Base-by-base conservation (phyloP, 2,797 vertebrate genomes). In the Botia kubotai region DNA sequence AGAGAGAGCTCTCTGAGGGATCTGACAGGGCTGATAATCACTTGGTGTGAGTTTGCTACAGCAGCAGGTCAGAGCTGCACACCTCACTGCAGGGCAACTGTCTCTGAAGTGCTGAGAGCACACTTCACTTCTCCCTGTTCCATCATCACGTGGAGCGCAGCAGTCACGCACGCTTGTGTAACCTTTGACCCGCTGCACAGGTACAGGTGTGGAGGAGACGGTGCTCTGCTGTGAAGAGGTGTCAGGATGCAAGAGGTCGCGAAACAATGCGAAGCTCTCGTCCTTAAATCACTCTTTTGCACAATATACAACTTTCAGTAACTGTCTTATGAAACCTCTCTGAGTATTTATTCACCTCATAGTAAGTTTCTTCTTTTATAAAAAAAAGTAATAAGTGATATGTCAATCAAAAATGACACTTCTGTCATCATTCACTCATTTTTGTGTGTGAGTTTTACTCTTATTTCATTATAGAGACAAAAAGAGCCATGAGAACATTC, bases 1-100 rank as follows among this genome's bases (percentile, higher is more conserved):
- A 23, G 70, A 68, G 17, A 69, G 70, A 75, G 33, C 3, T 3
- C 33, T 33, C 33, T 33, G 60, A 71, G 57, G 62, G 70, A 82
- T 6, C 69, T 77, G 79, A 81, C 83, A 81, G 70, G 65, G 79
- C 63, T 70, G 65, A 84, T 77, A 77, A 55, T 75, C 79, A 60
- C 57, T 72, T 43, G 12, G 80, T 67, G 19, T 17, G 14, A 67
- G n/a, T 53, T 68, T 80, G 69, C 58, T 57, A 68, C 69, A 81
- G 33, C 33, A 21, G 17, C 3, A 36, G 79, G 71, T 77, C 60
- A 70, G 62, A 68, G 19, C 66, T 72, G 48, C 36, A 43, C 55
- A 43, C 55, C 23, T 68, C 66, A 55, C 74, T 62, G 8, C 2
- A 33, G 23, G 65, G 55, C 48, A 46, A 21, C 13, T 5, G 60